These are phyloP conservation scores for Halyomorpha halys DNA, from an alignment of 1,140 invertebrate genomes.

Conservation along the genomic window DNA sequence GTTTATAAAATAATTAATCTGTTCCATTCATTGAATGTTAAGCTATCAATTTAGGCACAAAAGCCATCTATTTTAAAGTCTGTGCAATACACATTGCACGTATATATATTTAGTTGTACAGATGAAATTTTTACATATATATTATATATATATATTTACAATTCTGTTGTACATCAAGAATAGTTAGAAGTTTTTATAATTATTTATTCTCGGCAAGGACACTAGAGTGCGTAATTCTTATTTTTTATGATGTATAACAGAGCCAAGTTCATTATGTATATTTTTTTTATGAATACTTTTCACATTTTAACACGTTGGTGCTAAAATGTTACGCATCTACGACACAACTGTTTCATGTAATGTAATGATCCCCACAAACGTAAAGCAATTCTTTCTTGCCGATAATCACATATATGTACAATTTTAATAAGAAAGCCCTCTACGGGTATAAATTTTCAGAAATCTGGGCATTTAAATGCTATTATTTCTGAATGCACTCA, in stretches of 20 bases:
- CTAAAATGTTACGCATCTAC: conserved; percentile 14
- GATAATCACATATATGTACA: neutral
- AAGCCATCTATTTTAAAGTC: conserved; percentile 9
- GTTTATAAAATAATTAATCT: conserved; percentile 4
- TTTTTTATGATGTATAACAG: conserved; percentile 18
- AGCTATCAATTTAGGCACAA: conserved; percentile 9
- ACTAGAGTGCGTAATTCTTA: conserved; percentile 3
- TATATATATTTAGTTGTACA: conserved; percentile 19
- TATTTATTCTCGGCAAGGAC: conserved; percentile 18
- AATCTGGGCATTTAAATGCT: neutral
- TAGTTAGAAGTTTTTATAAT: conserved; percentile 15
- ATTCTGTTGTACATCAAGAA: conserved; percentile 13
- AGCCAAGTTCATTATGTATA: conserved; percentile 12
- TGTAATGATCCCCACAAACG: conserved; percentile 10
- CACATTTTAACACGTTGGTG: conserved; percentile 14
- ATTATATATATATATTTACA: conserved; percentile 10
- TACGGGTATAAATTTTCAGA: neutral
- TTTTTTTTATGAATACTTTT: conserved; percentile 18
- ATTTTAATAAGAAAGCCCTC: conserved; percentile 2
- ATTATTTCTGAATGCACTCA: neutral
- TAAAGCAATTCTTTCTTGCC: conserved; percentile 10
- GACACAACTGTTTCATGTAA: conserved; percentile 8
- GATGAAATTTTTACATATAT: conserved; percentile 17
- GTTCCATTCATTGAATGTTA: conserved; percentile 13
- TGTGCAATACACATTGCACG: conserved; percentile 12